phyloP scores from a whole-genome alignment of 2,113 vertebrate genomes.

The Callocephalon fimbriatum region DNA sequence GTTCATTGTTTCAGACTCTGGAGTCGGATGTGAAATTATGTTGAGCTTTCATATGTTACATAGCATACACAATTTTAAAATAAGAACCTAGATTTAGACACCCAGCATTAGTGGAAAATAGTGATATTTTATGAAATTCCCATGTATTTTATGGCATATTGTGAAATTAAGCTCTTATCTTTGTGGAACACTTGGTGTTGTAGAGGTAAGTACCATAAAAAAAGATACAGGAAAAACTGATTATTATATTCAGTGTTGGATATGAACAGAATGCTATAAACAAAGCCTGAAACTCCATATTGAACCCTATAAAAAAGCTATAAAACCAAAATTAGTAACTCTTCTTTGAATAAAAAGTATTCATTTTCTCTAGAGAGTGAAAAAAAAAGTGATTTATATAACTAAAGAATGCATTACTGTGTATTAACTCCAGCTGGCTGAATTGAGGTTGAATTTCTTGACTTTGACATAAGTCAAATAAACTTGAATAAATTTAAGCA shows the following conservation, averaged over 20 bases:
- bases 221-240: background rate
- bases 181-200: background rate
- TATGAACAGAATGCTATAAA: background rate
- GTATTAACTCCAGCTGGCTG: background rate
- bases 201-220: background rate
- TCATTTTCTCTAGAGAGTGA: background rate
- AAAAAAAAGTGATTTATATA: background rate
- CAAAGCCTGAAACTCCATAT: background rate
- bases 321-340: background rate
- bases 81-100: background rate
- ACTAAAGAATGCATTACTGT: background rate
- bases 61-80: background rate
- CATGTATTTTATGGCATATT: background rate
- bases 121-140: background rate
- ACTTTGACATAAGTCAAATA: background rate
- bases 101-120: background rate
- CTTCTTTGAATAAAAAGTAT: background rate
- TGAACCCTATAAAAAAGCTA: background rate
- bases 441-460: conserved; percentile 1
- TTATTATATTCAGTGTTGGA: background rate
- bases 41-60: background rate
- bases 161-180: background rate
- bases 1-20: background rate
- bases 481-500: background rate
- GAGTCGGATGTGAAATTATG: background rate